Base-by-base conservation (phyloP, 64 coral and sea anemone genomes). In the Catalaphyllia jardinei region DNA sequence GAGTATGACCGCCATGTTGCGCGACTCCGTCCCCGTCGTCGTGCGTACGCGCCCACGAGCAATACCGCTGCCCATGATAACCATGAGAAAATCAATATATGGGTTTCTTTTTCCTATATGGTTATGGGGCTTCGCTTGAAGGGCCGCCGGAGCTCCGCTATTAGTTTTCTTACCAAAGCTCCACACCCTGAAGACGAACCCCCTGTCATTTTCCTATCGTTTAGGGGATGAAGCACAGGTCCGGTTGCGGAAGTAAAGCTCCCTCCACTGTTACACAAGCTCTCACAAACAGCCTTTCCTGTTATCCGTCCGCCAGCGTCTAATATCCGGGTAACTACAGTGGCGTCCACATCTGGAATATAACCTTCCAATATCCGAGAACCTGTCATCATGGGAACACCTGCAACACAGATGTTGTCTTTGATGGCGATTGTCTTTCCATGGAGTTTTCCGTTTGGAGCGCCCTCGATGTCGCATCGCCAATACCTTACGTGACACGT, bases 301-400 rank as follows among this genome's bases (percentile, higher is more conserved):
- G 72, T 7, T n/a, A 93, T 93, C 16, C 18, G 61, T 30, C 91
- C 86, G 24, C 91, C 91, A 78, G 72, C 71, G 50, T 93, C 91
- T 11, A 93, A 69, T 80, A 93, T 83, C 76, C 91, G 64, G 51
- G 91, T 88, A 8, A 93, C 91, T 7, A 93, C 77, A 72, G 86
- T 82, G 8, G 91, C 91, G 10, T 93, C 86, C 18, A 88, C 81
- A 83, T 93, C 91, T 35, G 86, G 91, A 51, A 88, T 74, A 62
- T 54, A 93, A 19, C 91, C 91, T 25, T 91, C 67, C 31, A 91
- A 75, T 9, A 88, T 51, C 31, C 4, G 71, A 14, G 95, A 98
- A 22, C 95, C 95, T 29, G 54, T 93, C 91, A 93, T 96, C 91
- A 96, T 93, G 15, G 94, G 94, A 6, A 96, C 59, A 29, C 94